Base-by-base conservation (phyloP, 2,797 vertebrate genomes). In the Distichodus sexfasciatus region DNA sequence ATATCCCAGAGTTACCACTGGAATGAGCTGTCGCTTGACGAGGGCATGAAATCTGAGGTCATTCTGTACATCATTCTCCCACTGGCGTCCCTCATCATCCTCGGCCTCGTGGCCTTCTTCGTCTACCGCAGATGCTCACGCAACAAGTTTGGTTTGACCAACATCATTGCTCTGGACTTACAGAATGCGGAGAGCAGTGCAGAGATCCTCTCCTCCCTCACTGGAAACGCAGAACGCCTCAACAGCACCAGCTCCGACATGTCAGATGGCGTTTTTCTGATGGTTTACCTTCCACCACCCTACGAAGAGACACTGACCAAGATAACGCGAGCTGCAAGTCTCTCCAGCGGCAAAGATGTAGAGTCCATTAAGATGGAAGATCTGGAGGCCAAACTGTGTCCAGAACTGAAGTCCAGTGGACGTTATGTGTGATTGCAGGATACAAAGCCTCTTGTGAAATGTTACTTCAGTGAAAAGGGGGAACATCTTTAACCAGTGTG, bases 291-390 rank as follows among this genome's bases (percentile, higher is more conserved):
- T 50, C 93, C 92, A 2, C 93, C 94, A 0, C 94, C 94, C 0
- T 96, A 96, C 0, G 92, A 96, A 76, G 93, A 96, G 64, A 94
- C 94, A 47, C 92, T 93, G 35, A 90, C 87, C 76, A 93, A 88
- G 77, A 84, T 87, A 60, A 81, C 84, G 1, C 59, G 81, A 0
- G 90, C 88, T 2, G 85, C 91, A 75, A 92, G 90, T 79, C 67
- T 76, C 62, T 87, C 86, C 83, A 88, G 78, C 67, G 88, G 87
- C 76, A 87, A 63, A 36, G 89, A 88, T 0, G 79, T 71, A 1
- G 88, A 91, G 57, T 85, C 81, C 0, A 76, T 90, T 28, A 87
- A 81, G 69, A 82, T 79, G 0, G 86, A 90, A 36, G 87, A 86
- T 28, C 75, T 89, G 46, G 86, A 88, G 71, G 82, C 83, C 54